These are phyloP conservation scores for Coenobita brevimanus DNA, from an alignment of 1,140 invertebrate genomes.

Conservation along the genomic window DNA sequence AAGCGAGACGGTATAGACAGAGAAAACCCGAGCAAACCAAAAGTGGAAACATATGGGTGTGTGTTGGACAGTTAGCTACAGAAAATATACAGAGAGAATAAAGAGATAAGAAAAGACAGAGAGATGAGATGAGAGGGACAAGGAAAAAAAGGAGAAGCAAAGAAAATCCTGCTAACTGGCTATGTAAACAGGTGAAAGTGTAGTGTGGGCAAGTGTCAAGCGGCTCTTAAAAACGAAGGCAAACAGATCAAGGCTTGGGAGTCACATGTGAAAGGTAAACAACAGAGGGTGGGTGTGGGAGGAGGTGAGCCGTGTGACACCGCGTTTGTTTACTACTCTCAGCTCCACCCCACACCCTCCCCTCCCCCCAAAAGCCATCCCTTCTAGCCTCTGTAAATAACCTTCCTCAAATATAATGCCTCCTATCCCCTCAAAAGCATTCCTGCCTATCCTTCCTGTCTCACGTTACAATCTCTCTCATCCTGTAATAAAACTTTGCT, in stretches of 20 bases:
- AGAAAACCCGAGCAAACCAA: no score
- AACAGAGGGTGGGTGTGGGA: not conserved
- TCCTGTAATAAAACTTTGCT: not conserved
- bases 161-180: constrained; percentile 12
- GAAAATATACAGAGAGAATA: no score
- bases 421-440: not conserved
- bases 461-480: not conserved
- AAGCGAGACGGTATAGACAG: no score
- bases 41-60: no score
- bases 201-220: constrained; percentile 19
- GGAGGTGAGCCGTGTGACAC: not conserved
- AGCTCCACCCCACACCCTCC: not conserved
- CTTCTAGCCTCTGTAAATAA: not conserved
- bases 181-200: constrained; percentile 37
- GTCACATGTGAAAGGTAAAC: constrained; percentile 49
- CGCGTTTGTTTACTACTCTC: constrained; percentile 3
- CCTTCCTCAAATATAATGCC: no score
- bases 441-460: not conserved
- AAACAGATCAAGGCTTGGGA: not conserved
- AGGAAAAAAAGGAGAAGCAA: not conserved
- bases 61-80: no score
- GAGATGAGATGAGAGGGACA: not conserved
- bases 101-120: not conserved
- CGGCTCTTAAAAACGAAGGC: not conserved
- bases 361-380: not conserved